Evolutionary conservation across 2,113 vertebrate species (phyloP).

Genomic region (Sporophila hypoxantha): DNA sequence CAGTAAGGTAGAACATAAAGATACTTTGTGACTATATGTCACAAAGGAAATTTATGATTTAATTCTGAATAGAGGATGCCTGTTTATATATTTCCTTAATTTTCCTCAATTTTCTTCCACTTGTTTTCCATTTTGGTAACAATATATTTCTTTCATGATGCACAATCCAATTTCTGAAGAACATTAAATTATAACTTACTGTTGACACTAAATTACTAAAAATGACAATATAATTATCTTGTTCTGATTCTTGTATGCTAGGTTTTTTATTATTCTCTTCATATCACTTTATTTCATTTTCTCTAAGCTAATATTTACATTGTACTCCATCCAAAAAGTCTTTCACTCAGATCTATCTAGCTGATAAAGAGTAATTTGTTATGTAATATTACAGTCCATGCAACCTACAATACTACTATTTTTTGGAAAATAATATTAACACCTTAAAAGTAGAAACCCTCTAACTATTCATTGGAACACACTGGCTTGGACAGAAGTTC

Average conservation of each 20-base stretch:
- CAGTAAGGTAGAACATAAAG: neutral
- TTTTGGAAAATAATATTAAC: neutral
- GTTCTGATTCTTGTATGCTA: neutral
- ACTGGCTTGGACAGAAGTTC: neutral
- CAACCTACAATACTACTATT: neutral
- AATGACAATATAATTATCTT: neutral
- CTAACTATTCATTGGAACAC: neutral
- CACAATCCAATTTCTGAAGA: neutral
- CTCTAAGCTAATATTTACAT: neutral
- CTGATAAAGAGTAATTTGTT: neutral
- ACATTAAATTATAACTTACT: neutral
- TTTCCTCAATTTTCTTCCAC: neutral
- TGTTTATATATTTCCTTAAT: neutral
- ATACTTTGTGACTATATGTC: neutral
- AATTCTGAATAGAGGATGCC: neutral
- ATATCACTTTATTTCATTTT: neutral
- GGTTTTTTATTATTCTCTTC: neutral
- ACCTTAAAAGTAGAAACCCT: neutral
- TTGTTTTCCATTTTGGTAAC: neutral
- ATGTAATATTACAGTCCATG: neutral
- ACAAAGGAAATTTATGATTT: neutral
- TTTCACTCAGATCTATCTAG: neutral
- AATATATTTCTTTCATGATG: neutral
- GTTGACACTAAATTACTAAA: conserved; percentile 1
- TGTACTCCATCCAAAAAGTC: neutral